phyloP scores from a whole-genome alignment of 2,797 vertebrate genomes.

The Syngnathus acus region DNA sequence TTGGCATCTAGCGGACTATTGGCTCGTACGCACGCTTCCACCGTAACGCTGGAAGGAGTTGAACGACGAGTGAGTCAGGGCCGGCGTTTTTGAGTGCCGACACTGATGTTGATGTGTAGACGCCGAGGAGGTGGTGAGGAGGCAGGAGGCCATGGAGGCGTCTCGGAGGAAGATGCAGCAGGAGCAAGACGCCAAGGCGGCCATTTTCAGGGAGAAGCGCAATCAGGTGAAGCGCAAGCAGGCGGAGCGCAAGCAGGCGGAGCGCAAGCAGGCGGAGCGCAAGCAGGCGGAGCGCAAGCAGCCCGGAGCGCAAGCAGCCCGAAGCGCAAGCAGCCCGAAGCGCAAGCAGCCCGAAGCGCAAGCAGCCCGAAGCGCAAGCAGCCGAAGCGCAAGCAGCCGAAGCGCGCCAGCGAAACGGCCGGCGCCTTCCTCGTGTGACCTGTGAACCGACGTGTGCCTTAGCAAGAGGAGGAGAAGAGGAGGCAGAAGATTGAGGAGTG shows the following conservation, averaged over 20 bases:
- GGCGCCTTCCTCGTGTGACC: not conserved
- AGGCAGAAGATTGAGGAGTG: constrained; percentile 83
- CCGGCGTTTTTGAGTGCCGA: not conserved
- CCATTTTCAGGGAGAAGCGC: constrained; percentile 81
- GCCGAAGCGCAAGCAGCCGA: constrained; percentile 83
- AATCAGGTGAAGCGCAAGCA: constrained; percentile 62
- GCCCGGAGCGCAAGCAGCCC: constrained; percentile 84
- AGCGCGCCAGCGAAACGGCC: not conserved
- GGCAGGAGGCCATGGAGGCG: constrained; percentile 82
- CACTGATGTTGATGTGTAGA: constrained; percentile 36
- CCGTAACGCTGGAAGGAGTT: too few species aligned
- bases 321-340: not conserved
- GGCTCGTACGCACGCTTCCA: too few species aligned
- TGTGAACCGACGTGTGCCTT: too few species aligned
- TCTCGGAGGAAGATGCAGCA: constrained; percentile 83
- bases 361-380: constrained; percentile 76
- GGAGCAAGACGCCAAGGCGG: constrained; percentile 80
- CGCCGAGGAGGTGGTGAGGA: constrained; percentile 59
- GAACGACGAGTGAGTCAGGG: too few species aligned
- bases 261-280: constrained; percentile 68
- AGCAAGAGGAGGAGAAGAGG: constrained; percentile 88
- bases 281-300: constrained; percentile 61
- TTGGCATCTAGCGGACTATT: too few species aligned
- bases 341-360: constrained; percentile 62
- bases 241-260: constrained; percentile 81